Evolutionary conservation across 2,797 vertebrate species (phyloP), one percentile per base, ranked within the genome.

Genomic region (Chaetodon trifasciatus): DNA sequence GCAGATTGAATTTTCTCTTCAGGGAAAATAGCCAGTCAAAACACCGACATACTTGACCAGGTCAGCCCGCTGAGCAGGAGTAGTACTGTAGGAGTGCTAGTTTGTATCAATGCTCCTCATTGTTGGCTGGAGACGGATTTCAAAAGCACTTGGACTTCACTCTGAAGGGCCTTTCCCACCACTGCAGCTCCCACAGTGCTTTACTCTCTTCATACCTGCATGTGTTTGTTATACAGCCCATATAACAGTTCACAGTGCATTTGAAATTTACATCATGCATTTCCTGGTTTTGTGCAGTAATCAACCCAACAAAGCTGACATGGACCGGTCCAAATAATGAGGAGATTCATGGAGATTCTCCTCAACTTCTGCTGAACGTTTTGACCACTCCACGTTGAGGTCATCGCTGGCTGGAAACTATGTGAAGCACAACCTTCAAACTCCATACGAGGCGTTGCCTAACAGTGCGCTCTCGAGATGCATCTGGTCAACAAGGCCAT

Each of bases 11-110:
- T 92, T 92, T 81, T 84, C 87, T 90, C 89, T 93, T 91, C 61
- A 72, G 86, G 70, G 80, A 93, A 85, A 93, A 93, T 78, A 55
- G 77, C 76, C 90, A 86, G 89, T 91, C 88, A 92, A 93, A 95
- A 94, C 91, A 93, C 78, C 85, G 90, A 90, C 60, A 81, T 81
- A 94, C 93, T 95, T 94, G 92, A 95, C 89, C 92, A 88, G 88
- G 87, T 90, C 61, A 74, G 85, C 65, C 74, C 73, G 56, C 79
- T 70, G 74, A 78, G 83, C 71, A 85, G 74, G 69, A 82, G 87
- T 49, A 69, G 74, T 50, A 58, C 79, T 79, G 82, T 64, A 76
- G 64, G 88, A 91, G 92, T 82, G 82, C 69, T 64, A 35, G 72
- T 82, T 79, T 79, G 85, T 86, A 94, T 95, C 92, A 95, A 93